Percentiles rank a stretch among this genome's conserved stretches.
These are phyloP conservation scores for Acrocera orbiculus DNA, from an alignment of 2,888 invertebrate species.

Conservation along the genomic window DNA sequence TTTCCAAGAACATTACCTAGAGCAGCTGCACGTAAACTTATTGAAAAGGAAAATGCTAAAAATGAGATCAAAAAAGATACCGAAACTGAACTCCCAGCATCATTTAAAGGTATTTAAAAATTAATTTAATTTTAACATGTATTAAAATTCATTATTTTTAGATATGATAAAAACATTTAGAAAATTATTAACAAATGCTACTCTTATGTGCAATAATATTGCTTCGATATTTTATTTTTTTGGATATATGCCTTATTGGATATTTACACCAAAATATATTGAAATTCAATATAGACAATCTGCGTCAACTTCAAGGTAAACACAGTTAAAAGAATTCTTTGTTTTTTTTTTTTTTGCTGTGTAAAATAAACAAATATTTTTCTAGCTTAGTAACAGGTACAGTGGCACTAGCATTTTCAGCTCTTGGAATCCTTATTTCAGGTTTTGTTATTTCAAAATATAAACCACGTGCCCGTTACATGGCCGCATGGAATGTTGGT, in stretches of 20 bases:
- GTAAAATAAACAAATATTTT: neutral
- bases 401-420: conserved; percentile 50
- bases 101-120: conserved; percentile 25
- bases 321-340: too few species aligned
- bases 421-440: conserved; percentile 47
- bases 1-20: conserved; percentile 53
- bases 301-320: conserved; percentile 44
- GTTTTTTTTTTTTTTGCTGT: neutral
- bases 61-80: conserved; percentile 6
- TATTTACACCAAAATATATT: conserved; percentile 67
- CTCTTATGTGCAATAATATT: conserved; percentile 53
- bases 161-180: conserved; percentile 47
- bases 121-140: neutral
- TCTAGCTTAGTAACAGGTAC: conserved; percentile 52
- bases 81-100: conserved; percentile 26
- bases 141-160: conserved; percentile 17
- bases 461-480: conserved; percentile 44
- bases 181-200: conserved; percentile 44
- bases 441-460: conserved; percentile 47
- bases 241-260: conserved; percentile 58
- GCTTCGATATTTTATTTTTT: conserved; percentile 55
- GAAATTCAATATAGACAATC: conserved; percentile 65
- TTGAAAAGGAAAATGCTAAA: conserved; percentile 22
- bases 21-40: conserved; percentile 38
- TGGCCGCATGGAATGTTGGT: conserved; percentile 52